These are phyloP conservation scores for Crypturellus undulatus DNA, from an alignment of 2,113 vertebrate species.

Conservation along the genomic window DNA sequence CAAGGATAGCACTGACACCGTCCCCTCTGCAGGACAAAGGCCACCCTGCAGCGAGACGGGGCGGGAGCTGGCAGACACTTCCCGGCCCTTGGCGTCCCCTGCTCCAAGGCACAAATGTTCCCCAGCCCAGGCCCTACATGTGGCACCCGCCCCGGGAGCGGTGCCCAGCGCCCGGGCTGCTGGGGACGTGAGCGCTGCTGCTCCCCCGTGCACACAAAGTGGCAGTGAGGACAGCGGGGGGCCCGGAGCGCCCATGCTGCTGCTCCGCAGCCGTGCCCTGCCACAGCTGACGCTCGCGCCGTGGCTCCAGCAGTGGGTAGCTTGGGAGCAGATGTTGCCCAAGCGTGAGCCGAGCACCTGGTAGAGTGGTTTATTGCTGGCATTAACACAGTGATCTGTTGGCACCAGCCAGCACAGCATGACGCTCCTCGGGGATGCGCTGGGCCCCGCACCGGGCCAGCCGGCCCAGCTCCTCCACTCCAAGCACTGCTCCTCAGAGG, in stretches of 20 bases:
- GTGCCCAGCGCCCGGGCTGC: neutral
- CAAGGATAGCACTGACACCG: rapidly evolving
- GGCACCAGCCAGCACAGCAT: neutral
- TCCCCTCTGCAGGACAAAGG: neutral
- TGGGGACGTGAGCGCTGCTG: neutral
- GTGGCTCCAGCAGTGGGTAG: too few species aligned
- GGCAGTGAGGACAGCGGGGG: rapidly evolving
- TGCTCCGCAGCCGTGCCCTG: neutral
- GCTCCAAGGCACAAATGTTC: conserved; percentile 67
- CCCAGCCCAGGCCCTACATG: neutral
- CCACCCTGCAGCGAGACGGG: neutral
- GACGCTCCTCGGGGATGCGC: neutral
- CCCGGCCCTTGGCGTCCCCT: neutral
- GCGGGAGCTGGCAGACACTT: neutral
- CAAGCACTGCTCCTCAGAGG: neutral
- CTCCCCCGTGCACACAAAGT: neutral
- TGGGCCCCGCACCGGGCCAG: too few species aligned
- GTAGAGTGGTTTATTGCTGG: conserved; percentile 58
- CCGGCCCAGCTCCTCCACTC: neutral
- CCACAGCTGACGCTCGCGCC: too few species aligned
- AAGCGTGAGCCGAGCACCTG: neutral
- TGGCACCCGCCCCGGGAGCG: neutral
- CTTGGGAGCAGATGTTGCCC: neutral
- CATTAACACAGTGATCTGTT: conserved; percentile 60
- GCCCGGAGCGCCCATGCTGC: neutral